These are phyloP conservation scores for Thryonomys swinderianus DNA, from an alignment of 2,113 vertebrate species.

Conservation along the genomic window DNA sequence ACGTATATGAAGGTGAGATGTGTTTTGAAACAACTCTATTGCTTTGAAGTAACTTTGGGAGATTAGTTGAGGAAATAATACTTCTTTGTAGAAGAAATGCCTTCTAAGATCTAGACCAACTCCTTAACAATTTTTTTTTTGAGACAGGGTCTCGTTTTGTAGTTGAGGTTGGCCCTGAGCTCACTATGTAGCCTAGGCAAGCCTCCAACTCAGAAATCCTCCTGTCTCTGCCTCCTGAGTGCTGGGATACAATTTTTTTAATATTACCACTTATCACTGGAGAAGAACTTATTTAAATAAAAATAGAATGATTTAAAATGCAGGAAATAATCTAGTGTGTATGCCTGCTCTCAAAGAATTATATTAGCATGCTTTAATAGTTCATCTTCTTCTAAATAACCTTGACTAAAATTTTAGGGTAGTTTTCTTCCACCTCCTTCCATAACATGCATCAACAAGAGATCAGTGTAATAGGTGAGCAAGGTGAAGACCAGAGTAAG, in stretches of 20 bases:
- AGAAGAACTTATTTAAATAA: conserved; percentile 44
- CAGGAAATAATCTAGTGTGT: conserved; percentile 47
- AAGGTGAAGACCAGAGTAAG: background rate
- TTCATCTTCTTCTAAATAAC: conserved; percentile 40
- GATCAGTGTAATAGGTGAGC: background rate
- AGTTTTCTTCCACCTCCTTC: background rate
- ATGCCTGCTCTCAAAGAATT: conserved; percentile 35
- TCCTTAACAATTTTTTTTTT: conserved; percentile 48
- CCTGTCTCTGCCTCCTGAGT: too few species aligned
- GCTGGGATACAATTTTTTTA: too few species aligned
- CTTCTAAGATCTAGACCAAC: conserved; percentile 35
- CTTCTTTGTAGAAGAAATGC: conserved; percentile 47
- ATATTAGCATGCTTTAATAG: background rate
- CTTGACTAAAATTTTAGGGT: background rate
- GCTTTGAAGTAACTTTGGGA: background rate
- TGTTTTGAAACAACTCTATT: conserved; percentile 27
- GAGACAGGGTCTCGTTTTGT: too few species aligned
- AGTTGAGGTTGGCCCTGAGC: too few species aligned
- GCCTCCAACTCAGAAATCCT: too few species aligned
- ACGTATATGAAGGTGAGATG: background rate
- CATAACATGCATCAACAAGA: background rate
- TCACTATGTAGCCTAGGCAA: too few species aligned
- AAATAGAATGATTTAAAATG: conserved; percentile 23
- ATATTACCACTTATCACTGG: conserved; percentile 29
- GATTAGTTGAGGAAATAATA: conserved; percentile 1